Evolutionary conservation across 2,888 invertebrate species (phyloP).

Genomic region (Myopa testacea): DNA sequence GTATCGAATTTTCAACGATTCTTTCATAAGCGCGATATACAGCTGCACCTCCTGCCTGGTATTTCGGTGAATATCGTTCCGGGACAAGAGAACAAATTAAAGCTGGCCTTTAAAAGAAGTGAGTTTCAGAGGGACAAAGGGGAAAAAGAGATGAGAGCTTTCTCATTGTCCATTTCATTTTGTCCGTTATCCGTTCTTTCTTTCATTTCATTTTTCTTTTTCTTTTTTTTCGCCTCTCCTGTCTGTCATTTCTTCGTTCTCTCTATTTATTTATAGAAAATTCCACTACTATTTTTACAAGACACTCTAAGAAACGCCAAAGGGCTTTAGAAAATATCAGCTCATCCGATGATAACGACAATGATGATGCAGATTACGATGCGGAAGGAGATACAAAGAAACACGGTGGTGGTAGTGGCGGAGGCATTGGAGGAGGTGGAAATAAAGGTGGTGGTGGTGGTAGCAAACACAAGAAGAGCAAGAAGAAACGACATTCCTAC

Average conservation of each 20-base stretch:
- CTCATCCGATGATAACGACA: constrained; percentile 12
- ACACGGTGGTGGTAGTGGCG: not conserved
- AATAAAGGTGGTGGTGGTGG: constrained; percentile 29
- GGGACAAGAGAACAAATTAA: constrained; percentile 70
- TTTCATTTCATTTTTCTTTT: too few species aligned
- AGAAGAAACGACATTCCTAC: constrained; percentile 54
- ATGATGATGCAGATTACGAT: constrained; percentile 18
- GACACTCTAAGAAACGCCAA: not conserved
- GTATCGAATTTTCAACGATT: constrained; percentile 70
- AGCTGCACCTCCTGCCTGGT: constrained; percentile 70
- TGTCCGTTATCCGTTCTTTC: too few species aligned
- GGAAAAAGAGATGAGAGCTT: too few species aligned
- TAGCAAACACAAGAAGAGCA: constrained; percentile 47
- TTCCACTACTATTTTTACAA: not conserved
- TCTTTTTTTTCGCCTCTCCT: not conserved
- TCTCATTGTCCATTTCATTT: too few species aligned
- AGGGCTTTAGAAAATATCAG: not conserved
- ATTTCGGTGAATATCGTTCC: constrained; percentile 70
- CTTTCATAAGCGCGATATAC: constrained; percentile 70
- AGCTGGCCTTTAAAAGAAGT: constrained; percentile 70
- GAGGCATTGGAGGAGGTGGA: constrained; percentile 31
- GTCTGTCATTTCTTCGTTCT: not conserved
- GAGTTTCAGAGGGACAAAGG: constrained; percentile 42
- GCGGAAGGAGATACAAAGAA: not conserved
- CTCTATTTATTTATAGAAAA: not conserved